Conservation (phyloP, 2,113 vertebrate genomes). For the Lethenteron reissneri region DNA sequence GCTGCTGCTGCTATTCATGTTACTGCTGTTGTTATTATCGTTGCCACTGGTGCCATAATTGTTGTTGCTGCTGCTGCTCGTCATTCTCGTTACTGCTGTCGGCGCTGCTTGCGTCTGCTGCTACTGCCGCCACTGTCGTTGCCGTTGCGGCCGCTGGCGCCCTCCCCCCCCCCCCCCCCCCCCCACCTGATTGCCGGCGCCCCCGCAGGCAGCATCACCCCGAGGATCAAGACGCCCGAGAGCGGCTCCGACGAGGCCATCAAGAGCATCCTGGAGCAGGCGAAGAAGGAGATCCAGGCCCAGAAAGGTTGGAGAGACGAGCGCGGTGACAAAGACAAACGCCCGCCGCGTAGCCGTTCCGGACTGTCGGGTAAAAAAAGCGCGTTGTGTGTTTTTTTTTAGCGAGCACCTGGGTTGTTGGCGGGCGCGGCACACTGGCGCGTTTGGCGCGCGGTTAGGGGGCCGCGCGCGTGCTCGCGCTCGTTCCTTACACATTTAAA, state of each 20-base stretch:
- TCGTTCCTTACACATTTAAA: too few relatives aligned
- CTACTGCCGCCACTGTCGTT: not conserved
- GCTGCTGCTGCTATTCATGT: too few relatives aligned
- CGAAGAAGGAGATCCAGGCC: slow-evolving; percentile 94
- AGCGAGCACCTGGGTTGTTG: too few relatives aligned
- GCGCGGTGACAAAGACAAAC: too few relatives aligned
- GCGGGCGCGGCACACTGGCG: too few relatives aligned
- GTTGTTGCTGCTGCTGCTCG: not conserved
- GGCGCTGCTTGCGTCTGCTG: not conserved
- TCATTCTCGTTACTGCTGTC: not conserved
- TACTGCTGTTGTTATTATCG: too few relatives aligned
- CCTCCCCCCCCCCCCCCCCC: not conserved
- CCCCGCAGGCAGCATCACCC: slow-evolving; percentile 76
- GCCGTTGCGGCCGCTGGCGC: not conserved
- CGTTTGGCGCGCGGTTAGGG: too few relatives aligned
- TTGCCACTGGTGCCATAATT: too few relatives aligned
- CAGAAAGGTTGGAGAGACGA: slow-evolving; percentile 35
- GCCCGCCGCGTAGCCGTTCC: too few relatives aligned
- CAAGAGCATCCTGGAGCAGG: slow-evolving; percentile 94
- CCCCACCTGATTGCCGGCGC: not conserved
- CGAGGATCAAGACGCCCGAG: slow-evolving; percentile 87
- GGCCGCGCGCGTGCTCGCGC: too few relatives aligned
- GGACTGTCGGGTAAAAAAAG: too few relatives aligned
- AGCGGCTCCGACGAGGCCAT: slow-evolving; percentile 94
- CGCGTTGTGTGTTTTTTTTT: too few relatives aligned